Base-by-base conservation (phyloP, 2,113 vertebrate genomes). In the Cynoglossus semilaevis region DNA sequence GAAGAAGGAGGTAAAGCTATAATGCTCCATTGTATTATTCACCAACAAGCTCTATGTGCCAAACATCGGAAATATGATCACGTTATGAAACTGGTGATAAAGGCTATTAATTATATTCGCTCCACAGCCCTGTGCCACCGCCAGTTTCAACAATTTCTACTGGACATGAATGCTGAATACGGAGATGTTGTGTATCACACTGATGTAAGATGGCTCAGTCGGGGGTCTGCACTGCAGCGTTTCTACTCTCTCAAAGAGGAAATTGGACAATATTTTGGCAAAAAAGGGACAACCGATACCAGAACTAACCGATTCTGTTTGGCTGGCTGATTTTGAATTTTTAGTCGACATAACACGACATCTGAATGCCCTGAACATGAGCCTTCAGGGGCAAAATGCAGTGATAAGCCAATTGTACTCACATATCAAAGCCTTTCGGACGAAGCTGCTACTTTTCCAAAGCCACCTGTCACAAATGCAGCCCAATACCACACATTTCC, bases 151-250 rank as follows among this genome's bases (percentile, higher is more conserved):
- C 14, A n/a, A n/a, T 52, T 42, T 29, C 8, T 69, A 1, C 44
- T 56, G 7, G 15, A 70, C 52, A 59, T 70, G 22, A 15, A 46
- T 15, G 45, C 45, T 46, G 16, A 46, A 46, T 46, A 46, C 45
- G 17, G 45, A 46, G 45, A 18, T 46, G 9, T 46, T 46, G 9
- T 46, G 41, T 43, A 43, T 43, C 41, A 43, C 41, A 43, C 10
- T 0, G 52, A 80, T 1, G 40, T 72, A 9, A 67, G 58, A 18
- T 78, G 68, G 77, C 68, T 81, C 51, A 80, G 71, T 67, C 41
- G 40, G 44, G 61, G 74, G 15, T 69, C 67, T 37, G 73, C 76
- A 41, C 52, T 68, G 56, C 51, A 64, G 55, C 58, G 38, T 1
- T 68, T 67, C 3, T 77, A n/a, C 58, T 61, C 46, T 66, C 63